phyloP scores from a whole-genome alignment of 1,140 invertebrate species.

The Dufourea novaeangliae region DNA sequence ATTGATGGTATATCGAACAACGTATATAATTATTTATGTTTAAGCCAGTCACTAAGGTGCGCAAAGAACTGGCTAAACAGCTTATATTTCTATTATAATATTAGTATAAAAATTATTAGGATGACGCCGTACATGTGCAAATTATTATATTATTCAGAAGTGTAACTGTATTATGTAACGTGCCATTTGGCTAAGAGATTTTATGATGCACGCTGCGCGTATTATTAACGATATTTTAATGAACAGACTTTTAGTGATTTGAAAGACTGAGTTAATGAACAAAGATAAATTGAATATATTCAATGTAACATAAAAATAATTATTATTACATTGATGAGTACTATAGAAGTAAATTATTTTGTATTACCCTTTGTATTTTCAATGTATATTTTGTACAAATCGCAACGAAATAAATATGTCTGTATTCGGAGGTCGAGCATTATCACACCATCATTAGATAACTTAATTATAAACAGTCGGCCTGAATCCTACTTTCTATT shows the following conservation, averaged over 20 bases:
- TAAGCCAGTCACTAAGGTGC: background rate
- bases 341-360: no score
- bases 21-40: conserved; percentile 13
- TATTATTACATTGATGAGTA: no score
- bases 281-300: background rate
- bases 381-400: no score
- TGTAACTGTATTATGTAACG: background rate
- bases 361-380: no score
- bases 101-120: background rate
- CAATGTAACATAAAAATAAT: no score
- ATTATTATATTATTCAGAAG: background rate
- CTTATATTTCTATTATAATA: conserved; percentile 13
- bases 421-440: no score
- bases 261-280: background rate
- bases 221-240: background rate
- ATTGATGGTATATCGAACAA: background rate
- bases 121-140: background rate
- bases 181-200: background rate
- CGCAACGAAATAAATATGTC: no score
- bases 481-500: no score
- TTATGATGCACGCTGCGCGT: background rate
- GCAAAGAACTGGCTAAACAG: background rate
- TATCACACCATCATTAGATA: no score
- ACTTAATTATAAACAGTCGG: no score
- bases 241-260: no score